Evolutionary conservation across 2,888 invertebrate species (phyloP), one percentile per base, ranked within the genome.

Genomic region (Abrostola tripartita): DNA sequence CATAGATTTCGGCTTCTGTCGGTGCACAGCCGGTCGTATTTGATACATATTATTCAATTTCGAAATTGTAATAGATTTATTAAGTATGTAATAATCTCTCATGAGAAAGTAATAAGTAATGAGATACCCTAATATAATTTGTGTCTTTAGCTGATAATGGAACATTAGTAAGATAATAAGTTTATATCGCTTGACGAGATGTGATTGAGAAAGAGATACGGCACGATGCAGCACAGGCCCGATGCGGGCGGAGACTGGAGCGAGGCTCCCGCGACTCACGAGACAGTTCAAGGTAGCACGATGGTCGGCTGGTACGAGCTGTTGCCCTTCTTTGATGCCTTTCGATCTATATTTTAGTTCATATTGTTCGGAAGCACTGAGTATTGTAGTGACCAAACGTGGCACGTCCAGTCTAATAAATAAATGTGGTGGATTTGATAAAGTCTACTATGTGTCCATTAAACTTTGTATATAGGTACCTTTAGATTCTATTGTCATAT

Each of bases 401-500:
- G 92, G 88, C 92, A 86, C 88, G 90, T 92, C 90, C 92, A 92
- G 91, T 90, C 91, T 88, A 78, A 81, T 69, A 76, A 73, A 79
- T 73, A 68, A 84, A 82, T 85, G 81, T 81, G 79, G 86, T 86
- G 88, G 90, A 88, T 87, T 85, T 75, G 79, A 79, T 82, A 44
- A 71, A 82, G 86, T 84, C 87, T 85, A 81, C 84, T 82, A 76
- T 81, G 81, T 86, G 91, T 91, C 89, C 92, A 90, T 87, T 88
- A 82, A 86, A 90, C 82, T 86, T 86, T 93, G 93, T 94, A 93
- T 87, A 94, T 94, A 94, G 87, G 71, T 91, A 92, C 91, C 92
- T 91, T 88, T 93, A 92, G 93, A 92, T 91, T 93, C 86, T 94
- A 94, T 91, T 88, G 93, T 92, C 94, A 92, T 94, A 94, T 94